These are phyloP conservation scores for Phortica okadai DNA, from an alignment of 2,888 invertebrate genomes.

Conservation along the genomic window DNA sequence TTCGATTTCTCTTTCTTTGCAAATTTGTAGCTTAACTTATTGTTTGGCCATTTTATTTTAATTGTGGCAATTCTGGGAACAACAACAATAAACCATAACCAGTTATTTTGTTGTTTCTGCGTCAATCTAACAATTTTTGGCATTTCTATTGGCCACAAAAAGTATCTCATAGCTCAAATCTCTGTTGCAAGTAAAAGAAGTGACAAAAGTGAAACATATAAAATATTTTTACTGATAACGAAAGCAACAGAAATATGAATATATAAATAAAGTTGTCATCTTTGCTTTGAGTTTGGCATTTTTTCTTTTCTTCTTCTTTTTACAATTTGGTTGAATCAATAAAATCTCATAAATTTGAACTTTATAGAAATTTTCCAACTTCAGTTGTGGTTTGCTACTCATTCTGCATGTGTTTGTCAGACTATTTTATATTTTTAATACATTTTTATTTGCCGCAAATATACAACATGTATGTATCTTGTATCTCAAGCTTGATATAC, in stretches of 20 bases:
- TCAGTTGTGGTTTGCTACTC: background rate
- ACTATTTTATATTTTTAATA: constrained; percentile 23
- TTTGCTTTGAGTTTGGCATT: background rate
- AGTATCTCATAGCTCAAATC: background rate
- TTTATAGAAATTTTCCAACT: constrained; percentile 14
- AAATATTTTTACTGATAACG: constrained; percentile 16
- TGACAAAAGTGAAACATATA: background rate
- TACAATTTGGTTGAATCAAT: constrained; percentile 24
- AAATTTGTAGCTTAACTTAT: background rate
- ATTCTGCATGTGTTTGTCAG: background rate
- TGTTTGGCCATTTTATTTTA: constrained; percentile 19
- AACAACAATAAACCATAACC: constrained; percentile 6
- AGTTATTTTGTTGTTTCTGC: constrained; percentile 2
- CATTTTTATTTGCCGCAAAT: constrained; percentile 17
- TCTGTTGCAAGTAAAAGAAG: background rate
- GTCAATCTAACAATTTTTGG: background rate
- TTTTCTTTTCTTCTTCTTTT: no score
- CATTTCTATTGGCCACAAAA: constrained; percentile 3
- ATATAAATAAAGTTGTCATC: background rate
- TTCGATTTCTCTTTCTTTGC: background rate
- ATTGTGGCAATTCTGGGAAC: constrained; percentile 1
- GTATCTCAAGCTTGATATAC: constrained; percentile 1
- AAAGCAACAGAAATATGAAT: background rate
- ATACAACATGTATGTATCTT: background rate
- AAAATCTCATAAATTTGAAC: constrained; percentile 26